Evolutionary conservation across 2,113 vertebrate genomes (phyloP).

Genomic region (Limnothrissa miodon): DNA sequence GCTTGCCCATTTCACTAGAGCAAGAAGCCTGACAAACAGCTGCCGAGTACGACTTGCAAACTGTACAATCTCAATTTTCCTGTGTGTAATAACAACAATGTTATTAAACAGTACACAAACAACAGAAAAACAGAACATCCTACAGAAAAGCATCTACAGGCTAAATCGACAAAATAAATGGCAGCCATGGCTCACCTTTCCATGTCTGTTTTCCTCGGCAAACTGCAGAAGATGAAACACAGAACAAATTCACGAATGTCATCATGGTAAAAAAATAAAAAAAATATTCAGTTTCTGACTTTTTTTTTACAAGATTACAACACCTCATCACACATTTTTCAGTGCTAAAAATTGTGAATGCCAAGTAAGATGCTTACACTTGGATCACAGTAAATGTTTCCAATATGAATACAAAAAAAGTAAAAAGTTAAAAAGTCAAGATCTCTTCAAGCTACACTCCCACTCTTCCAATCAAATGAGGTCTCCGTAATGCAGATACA

Average conservation of each 20-base stretch:
- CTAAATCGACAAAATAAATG: not conserved
- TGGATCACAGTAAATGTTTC: too few species aligned
- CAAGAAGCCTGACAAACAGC: conserved; percentile 92
- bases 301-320: not conserved
- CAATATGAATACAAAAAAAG: too few species aligned
- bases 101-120: not conserved
- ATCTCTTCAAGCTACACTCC: not conserved
- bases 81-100: conserved; percentile 53
- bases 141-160: not conserved
- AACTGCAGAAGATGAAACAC: conserved; percentile 65
- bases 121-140: not conserved
- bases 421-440: too few species aligned
- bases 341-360: too few species aligned
- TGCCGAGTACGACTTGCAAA: conserved; percentile 97
- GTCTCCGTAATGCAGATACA: not conserved
- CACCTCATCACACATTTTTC: too few species aligned
- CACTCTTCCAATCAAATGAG: not conserved
- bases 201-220: conserved; percentile 97
- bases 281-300: not conserved
- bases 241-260: not conserved
- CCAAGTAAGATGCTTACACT: too few species aligned
- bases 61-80: conserved; percentile 99
- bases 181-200: conserved; percentile 79
- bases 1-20: conserved; percentile 97
- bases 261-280: not conserved